Evolutionary conservation across 2,797 vertebrate genomes (phyloP), one percentile per base, ranked within the genome.

Genomic region (Labroides dimidiatus): DNA sequence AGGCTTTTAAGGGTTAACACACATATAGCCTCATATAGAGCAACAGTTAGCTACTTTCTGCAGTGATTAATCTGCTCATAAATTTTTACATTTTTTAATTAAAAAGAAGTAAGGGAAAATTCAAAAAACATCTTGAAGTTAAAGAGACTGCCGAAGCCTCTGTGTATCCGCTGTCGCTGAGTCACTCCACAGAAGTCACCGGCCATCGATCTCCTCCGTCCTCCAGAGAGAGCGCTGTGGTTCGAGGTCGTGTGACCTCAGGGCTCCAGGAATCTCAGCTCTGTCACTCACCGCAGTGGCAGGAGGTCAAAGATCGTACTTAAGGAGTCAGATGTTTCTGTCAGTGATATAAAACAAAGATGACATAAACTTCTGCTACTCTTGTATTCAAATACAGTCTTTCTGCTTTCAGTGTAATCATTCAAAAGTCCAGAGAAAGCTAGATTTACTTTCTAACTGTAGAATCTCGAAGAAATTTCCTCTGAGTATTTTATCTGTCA

Each of bases 261-360:
- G 33, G 24, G 59, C 67, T 39, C 37, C 24, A 37, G 66, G 56
- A 72, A 58, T 44, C 68, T 64, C 51, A 24, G 42, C 77, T 55
- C 52, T 78, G 79, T 61, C 80, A 75, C 48, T 84, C 70, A 72
- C 14, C 50, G n/a, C 33, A 19, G 12, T 45, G 54, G 37, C 37
- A 51, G 36, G 50, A 68, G 55, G 36, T 82, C 72, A 85, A 24
- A 75, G 68, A 52, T 80, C 57, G 33, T 21, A 2, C 23, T 17
- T 17, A n/a, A 71, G 37, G 20, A 47, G 49, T 47, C 64, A 67
- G n/a, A 58, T 20, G 24, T 33, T 19, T 44, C 56, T 39, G 20
- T 27, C 33, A 19, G 10, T 59, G 7, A 66, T 44, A 56, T 43
- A 11, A 55, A 69, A 51, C 33, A 54, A 37, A 37, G 17, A 58